Evolutionary conservation across 2,113 vertebrate genomes (phyloP).

Genomic region (Aspiorhynchus laticeps): DNA sequence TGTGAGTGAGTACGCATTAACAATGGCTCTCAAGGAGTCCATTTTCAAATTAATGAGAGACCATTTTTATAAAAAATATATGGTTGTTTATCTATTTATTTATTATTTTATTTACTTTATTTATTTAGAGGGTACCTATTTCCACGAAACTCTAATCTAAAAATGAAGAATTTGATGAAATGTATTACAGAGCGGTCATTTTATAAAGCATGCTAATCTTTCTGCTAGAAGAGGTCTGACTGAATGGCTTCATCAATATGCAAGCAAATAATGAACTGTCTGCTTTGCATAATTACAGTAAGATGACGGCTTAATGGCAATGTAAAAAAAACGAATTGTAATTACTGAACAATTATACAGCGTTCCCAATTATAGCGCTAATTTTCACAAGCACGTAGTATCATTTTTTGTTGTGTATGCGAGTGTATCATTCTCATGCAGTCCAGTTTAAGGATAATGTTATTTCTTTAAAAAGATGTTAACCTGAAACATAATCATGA

Average conservation of each 20-base stretch:
- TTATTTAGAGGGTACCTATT: background rate
- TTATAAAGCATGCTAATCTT: background rate
- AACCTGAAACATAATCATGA: background rate
- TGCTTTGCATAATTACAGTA: conserved; percentile 59
- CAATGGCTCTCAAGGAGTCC: background rate
- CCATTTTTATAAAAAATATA: background rate
- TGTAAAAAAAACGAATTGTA: conserved; percentile 28
- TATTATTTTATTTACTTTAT: background rate
- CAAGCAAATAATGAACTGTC: conserved; percentile 58
- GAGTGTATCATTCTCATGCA: background rate
- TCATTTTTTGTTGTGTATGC: background rate
- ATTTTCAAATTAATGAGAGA: background rate
- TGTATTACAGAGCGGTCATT: background rate
- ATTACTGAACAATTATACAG: conserved; percentile 57
- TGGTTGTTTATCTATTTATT: background rate
- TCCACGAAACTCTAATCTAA: conserved; percentile 2
- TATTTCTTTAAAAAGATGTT: background rate
- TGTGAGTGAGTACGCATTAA: background rate
- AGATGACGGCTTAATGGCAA: conserved; percentile 49
- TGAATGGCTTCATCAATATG: conserved; percentile 55
- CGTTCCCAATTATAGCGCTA: conserved; percentile 36
- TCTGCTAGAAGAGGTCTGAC: background rate
- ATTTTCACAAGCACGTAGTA: background rate
- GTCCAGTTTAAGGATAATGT: background rate
- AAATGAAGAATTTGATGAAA: background rate